These are phyloP conservation scores for Rhizoglyphus robini DNA, from an alignment of 1,140 invertebrate species.

Conservation along the genomic window DNA sequence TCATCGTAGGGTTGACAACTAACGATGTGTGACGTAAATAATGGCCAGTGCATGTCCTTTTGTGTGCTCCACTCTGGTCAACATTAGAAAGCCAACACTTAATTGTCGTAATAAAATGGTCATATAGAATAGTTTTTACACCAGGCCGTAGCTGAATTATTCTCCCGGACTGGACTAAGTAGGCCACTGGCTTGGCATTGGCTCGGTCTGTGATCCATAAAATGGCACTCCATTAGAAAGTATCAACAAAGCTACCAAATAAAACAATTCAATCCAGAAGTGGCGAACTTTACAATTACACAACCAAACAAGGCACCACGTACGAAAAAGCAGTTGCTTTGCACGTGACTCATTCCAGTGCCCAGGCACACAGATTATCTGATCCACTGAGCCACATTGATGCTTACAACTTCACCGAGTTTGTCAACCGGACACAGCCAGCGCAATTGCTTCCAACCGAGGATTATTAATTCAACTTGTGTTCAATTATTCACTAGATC, in stretches of 20 bases:
- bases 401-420: too few relatives aligned
- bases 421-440: too few relatives aligned
- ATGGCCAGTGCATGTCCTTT: not conserved
- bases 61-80: not conserved
- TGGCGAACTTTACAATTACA: not conserved
- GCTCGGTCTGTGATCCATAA: not conserved
- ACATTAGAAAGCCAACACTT: conserved; percentile 1
- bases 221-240: not conserved
- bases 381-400: too few relatives aligned
- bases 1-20: conserved; percentile 7
- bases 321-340: too few relatives aligned
- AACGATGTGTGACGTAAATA: conserved; percentile 15
- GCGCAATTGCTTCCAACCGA: too few relatives aligned
- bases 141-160: not conserved
- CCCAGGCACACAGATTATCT: too few relatives aligned
- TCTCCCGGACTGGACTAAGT: not conserved
- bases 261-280: not conserved
- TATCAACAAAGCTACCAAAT: not conserved
- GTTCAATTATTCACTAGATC: too few relatives aligned
- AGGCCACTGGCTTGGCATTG: not conserved
- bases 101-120: conserved; percentile 10
- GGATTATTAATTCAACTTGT: too few relatives aligned
- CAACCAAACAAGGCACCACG: too few relatives aligned
- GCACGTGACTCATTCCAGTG: too few relatives aligned
- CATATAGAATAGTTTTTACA: not conserved